Conservation (phyloP, 2,888 invertebrate genomes). For the Fragum fragum region DNA sequence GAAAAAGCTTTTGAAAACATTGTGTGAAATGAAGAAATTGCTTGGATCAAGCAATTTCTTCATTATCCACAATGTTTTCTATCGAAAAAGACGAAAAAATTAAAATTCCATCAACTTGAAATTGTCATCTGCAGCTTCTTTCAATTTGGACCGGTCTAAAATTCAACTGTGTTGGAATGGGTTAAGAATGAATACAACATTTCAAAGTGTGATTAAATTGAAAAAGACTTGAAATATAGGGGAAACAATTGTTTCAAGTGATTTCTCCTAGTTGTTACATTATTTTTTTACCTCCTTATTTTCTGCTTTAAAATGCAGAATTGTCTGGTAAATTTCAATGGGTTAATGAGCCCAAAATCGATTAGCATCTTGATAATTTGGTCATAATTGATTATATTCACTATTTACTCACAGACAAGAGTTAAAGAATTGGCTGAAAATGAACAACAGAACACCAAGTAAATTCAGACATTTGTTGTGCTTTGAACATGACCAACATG, state of each 20-base stretch:
- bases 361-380: background rate
- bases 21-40: too few species aligned
- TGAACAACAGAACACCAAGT: conserved; percentile 80
- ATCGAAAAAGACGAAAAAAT: too few species aligned
- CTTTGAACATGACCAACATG: conserved; percentile 60
- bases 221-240: too few species aligned
- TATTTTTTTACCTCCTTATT: background rate
- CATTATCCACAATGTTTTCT: too few species aligned
- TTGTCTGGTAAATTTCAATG: background rate
- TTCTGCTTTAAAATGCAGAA: background rate
- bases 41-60: too few species aligned
- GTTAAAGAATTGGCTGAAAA: conserved; percentile 78
- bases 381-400: background rate
- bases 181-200: too few species aligned
- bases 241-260: background rate
- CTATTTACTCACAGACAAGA: conserved; percentile 37
- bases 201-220: too few species aligned
- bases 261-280: background rate
- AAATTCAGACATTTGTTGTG: conserved; percentile 80
- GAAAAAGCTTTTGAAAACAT: too few species aligned
- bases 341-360: background rate
- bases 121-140: too few species aligned
- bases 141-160: too few species aligned
- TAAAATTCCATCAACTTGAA: too few species aligned
- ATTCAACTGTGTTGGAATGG: too few species aligned